Percentiles rank a stretch among this genome's conserved stretches.
phyloP scores from a whole-genome alignment of 1,140 invertebrate species.

The Caenorhabditis inopinata region DNA sequence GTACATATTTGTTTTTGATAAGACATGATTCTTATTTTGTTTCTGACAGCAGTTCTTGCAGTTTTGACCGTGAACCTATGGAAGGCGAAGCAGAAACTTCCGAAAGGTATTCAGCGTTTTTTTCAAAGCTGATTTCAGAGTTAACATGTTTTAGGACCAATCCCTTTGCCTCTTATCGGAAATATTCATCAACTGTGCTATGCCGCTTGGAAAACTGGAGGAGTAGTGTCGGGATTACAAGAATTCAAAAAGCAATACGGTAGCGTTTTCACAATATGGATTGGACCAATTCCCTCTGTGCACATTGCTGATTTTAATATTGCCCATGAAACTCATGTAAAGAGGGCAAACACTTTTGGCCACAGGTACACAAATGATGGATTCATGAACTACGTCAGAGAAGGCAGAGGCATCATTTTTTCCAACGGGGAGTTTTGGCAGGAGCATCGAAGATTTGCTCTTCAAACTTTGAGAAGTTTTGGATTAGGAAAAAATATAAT shows the following conservation, averaged over 20 bases:
- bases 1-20: too few species aligned
- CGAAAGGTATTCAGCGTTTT: not conserved
- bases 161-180: slow-evolving; percentile 18
- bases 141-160: too few species aligned
- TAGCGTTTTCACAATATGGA: slow-evolving; percentile 42
- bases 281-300: slow-evolving; percentile 36
- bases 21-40: not conserved
- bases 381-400: not conserved
- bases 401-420: slow-evolving; percentile 31
- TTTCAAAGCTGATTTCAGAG: not conserved
- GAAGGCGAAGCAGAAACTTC: not conserved
- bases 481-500: slow-evolving; percentile 47
- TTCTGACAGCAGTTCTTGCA: not conserved
- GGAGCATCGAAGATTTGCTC: slow-evolving; percentile 43
- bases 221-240: not conserved
- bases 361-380: not conserved
- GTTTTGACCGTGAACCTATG: not conserved
- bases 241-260: slow-evolving; percentile 38
- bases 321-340: slow-evolving; percentile 41
- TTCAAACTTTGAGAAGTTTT: slow-evolving; percentile 44
- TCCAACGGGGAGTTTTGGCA: slow-evolving; percentile 39
- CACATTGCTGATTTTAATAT: slow-evolving; percentile 26
- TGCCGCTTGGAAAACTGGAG: not conserved
- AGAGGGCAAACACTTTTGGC: slow-evolving; percentile 27
- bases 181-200: not conserved